Conservation (phyloP, 2,888 invertebrate species). For the Amiota communis region DNA sequence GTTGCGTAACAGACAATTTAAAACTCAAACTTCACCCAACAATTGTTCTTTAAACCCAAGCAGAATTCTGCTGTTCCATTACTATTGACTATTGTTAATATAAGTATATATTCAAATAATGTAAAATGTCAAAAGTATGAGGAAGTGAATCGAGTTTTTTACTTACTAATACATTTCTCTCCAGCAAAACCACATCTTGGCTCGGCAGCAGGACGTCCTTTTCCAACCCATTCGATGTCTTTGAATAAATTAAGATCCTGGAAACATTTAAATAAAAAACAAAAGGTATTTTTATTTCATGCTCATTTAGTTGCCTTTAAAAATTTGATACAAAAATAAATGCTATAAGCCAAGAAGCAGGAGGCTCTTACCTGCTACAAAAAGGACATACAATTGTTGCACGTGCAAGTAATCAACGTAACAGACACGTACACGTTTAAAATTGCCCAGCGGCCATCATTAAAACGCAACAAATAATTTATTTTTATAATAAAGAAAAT, state of each 20-base stretch:
- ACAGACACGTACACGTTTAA: background rate
- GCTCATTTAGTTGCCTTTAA: too few species aligned
- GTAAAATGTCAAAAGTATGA: too few species aligned
- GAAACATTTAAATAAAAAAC: conserved; percentile 16
- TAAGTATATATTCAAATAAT: too few species aligned
- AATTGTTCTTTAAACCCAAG: too few species aligned
- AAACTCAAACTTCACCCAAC: too few species aligned
- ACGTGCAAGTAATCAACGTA: conserved; percentile 13
- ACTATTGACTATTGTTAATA: too few species aligned
- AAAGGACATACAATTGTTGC: conserved; percentile 30
- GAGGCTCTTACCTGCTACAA: conserved; percentile 57
- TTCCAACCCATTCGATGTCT: conserved; percentile 84
- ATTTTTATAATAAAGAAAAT: background rate
- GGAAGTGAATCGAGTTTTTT: background rate
- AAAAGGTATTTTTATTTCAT: background rate
- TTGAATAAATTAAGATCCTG: conserved; percentile 85
- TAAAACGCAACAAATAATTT: too few species aligned
- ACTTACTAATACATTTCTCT: conserved; percentile 92
- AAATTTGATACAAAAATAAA: background rate
- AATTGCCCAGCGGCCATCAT: conserved; percentile 1
- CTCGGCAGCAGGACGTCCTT: conserved; percentile 84
- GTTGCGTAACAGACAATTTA: too few species aligned
- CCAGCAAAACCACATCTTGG: conserved; percentile 92
- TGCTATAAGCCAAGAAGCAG: conserved; percentile 16
- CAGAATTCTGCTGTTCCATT: background rate